These are phyloP conservation scores for Lagocephalus sceleratus DNA, from an alignment of 2,797 vertebrate species.

Conservation along the genomic window DNA sequence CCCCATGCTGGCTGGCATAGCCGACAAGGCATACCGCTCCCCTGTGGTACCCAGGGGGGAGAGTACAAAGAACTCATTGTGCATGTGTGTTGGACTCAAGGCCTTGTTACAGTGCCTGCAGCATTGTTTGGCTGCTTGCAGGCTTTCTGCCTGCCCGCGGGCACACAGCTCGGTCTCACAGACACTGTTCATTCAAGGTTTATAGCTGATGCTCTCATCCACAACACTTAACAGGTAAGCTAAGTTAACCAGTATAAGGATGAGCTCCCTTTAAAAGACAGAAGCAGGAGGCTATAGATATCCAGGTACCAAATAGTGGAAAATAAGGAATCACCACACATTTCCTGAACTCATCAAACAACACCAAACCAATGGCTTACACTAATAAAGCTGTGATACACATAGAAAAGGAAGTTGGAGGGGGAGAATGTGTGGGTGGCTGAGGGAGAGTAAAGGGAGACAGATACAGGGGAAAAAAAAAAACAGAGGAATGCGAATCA, in stretches of 20 bases:
- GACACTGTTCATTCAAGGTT: slow-evolving; percentile 2
- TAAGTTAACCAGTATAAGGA: neutral
- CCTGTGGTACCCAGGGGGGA: slow-evolving; percentile 63
- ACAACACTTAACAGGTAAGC: neutral
- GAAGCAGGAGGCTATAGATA: neutral
- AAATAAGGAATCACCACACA: too few relatives aligned
- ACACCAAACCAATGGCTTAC: neutral
- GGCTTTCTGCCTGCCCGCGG: slow-evolving; percentile 39
- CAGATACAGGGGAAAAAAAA: slow-evolving; percentile 5
- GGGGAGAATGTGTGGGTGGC: slow-evolving; percentile 13
- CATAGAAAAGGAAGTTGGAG: neutral
- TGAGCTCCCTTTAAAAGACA: too few relatives aligned
- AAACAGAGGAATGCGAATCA: slow-evolving; percentile 32
- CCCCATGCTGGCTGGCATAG: slow-evolving; percentile 71
- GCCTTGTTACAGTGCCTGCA: slow-evolving; percentile 49
- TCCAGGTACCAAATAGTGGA: too few relatives aligned
- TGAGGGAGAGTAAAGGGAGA: neutral
- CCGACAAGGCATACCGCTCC: slow-evolving; percentile 64
- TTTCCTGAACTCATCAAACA: neutral
- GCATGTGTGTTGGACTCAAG: slow-evolving; percentile 33
- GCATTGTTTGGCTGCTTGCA: slow-evolving; percentile 59
- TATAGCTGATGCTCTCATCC: slow-evolving; percentile 11
- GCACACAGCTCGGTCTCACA: slow-evolving; percentile 34
- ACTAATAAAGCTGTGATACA: neutral
- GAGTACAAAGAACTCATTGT: slow-evolving; percentile 77